Conservation (phyloP, 1,140 invertebrate species). For the silkworm (Bombyx mori) region ASM3026992v2 NC_085131.1:7023001-7023500, state of each 20-base stretch:
- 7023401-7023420: too few species aligned
- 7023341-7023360: not conserved
- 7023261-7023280: conserved; percentile 77
- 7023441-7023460: too few species aligned
- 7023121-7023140: conserved; percentile 87
- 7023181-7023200: conserved; percentile 74
- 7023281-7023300: conserved; percentile 65
- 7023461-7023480: too few species aligned
- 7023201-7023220: conserved; percentile 52
- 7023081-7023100: too few species aligned
- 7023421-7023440: too few species aligned
- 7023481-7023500: too few species aligned
- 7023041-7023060: too few species aligned
- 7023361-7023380: too few species aligned
- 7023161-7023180: conserved; percentile 88
- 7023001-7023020: too few species aligned
- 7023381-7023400: too few species aligned
- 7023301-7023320: conserved; percentile 51
- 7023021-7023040: too few species aligned
- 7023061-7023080: too few species aligned
- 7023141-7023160: conserved; percentile 93
- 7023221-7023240: conserved; percentile 79
- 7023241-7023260: conserved; percentile 83
- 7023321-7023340: conserved; percentile 38
- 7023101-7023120: conserved; percentile 60